Evolutionary conservation across 2,888 invertebrate genomes (phyloP).

Genomic region (Mimas tiliae): DNA sequence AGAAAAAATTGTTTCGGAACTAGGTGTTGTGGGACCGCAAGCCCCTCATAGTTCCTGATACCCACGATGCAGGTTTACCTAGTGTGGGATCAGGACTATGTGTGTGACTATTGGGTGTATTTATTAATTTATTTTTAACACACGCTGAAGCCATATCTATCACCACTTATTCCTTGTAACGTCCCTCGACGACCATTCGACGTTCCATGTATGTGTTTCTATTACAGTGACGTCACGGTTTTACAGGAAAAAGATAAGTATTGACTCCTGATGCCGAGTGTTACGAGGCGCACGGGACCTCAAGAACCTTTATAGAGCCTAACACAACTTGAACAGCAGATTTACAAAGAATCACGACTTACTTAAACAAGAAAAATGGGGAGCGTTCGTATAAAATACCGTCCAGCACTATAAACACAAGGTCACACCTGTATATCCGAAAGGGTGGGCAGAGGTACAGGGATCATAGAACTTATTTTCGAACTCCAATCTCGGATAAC

Average conservation of each 20-base stretch:
- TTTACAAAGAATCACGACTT: slow-evolving; percentile 6
- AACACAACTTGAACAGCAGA: slow-evolving; percentile 14
- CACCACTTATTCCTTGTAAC: not conserved
- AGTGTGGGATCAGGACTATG: no score
- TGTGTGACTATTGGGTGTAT: no score
- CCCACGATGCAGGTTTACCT: no score
- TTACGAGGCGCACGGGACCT: slow-evolving; percentile 56
- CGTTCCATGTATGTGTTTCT: slow-evolving; percentile 64
- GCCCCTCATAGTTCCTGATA: no score
- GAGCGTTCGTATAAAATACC: not conserved
- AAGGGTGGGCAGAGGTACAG: no score
- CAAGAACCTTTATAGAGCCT: slow-evolving; percentile 6
- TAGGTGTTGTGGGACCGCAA: no score
- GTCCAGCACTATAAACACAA: not conserved
- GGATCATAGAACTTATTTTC: no score
- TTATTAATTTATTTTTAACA: not conserved
- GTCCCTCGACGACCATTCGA: slow-evolving; percentile 64
- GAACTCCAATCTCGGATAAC: no score
- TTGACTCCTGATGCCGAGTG: slow-evolving; percentile 65
- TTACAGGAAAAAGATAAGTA: slow-evolving; percentile 69
- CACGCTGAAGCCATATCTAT: not conserved
- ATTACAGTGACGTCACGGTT: slow-evolving; percentile 69
- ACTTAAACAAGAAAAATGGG: not conserved
- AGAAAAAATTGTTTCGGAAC: no score
- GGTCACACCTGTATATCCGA: no score